A percentile compares a stretch with the other conserved stretches of the same genome.
phyloP scores from a whole-genome alignment of 1,140 invertebrate species.

The Diabrotica undecimpunctata region DNA sequence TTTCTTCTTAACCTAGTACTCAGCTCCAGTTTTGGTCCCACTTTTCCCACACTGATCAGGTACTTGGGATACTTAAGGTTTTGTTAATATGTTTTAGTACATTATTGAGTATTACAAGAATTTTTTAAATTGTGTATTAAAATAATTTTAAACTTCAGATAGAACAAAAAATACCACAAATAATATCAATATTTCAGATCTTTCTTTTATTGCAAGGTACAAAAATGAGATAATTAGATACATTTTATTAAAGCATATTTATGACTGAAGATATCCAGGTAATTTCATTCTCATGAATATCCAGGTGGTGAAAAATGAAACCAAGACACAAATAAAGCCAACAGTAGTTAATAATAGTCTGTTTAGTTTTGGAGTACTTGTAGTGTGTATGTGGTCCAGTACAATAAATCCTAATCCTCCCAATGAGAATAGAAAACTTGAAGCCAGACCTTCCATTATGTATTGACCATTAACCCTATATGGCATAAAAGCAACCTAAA shows the following conservation, averaged over 20 bases:
- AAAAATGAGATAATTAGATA: no score
- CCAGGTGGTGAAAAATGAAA: slow-evolving; percentile 95
- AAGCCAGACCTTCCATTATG: slow-evolving; percentile 97
- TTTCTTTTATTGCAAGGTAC: no score
- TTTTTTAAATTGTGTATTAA: no score
- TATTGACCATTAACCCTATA: slow-evolving; percentile 98
- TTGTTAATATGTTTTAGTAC: no score
- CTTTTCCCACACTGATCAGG: no score
- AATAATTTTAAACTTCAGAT: no score
- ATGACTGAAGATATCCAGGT: slow-evolving; percentile 70
- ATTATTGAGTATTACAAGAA: no score
- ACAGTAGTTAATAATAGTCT: slow-evolving; percentile 86
- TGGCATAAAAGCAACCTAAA: slow-evolving; percentile 94
- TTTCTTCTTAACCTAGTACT: no score
- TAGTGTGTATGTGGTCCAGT: slow-evolving; percentile 89
- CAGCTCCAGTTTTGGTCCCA: no score
- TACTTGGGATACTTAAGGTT: no score
- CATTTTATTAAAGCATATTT: slow-evolving; percentile 21
- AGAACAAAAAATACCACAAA: no score
- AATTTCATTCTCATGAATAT: slow-evolving; percentile 99
- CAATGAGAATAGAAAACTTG: slow-evolving; percentile 93
- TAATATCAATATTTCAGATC: no score
- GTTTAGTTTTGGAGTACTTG: slow-evolving; percentile 88
- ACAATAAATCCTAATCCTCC: slow-evolving; percentile 96
- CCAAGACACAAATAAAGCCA: slow-evolving; percentile 87